A percentile compares a stretch with the other conserved stretches of the same genome.
Conservation (phyloP, 2,797 vertebrate genomes). For the Kryptopterus vitreolus region DNA sequence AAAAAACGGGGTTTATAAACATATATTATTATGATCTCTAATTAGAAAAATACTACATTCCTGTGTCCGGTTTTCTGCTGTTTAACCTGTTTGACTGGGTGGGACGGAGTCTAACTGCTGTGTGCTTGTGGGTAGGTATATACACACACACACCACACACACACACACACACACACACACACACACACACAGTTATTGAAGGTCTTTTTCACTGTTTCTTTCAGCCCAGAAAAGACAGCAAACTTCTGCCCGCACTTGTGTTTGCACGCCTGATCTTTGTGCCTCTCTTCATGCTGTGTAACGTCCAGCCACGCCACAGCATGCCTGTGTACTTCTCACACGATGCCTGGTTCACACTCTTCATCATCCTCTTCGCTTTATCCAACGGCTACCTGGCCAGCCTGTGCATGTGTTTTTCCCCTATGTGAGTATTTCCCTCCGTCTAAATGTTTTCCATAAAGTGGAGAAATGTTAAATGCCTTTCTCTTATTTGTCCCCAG, state of each 20-base stretch:
- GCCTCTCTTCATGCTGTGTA: conserved; percentile 88
- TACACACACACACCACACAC: neutral
- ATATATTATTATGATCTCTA: conserved; percentile 8
- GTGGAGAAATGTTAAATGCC: neutral
- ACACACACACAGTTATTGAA: neutral
- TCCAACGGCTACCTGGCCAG: conserved; percentile 90
- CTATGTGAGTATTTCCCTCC: conserved; percentile 80
- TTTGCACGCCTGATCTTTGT: conserved; percentile 80
- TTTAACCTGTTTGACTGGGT: conserved; percentile 92
- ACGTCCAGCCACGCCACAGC: conserved; percentile 66
- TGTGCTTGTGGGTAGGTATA: conserved; percentile 85
- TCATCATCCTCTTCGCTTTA: conserved; percentile 87
- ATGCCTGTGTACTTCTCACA: conserved; percentile 73
- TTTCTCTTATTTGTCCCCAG: conserved; percentile 50
- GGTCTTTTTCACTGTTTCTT: neutral
- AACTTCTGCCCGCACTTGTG: conserved; percentile 75
- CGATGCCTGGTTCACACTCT: conserved; percentile 79
- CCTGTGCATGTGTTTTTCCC: conserved; percentile 91
- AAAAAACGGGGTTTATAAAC: too few species aligned
- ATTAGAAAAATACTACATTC: conserved; percentile 80
- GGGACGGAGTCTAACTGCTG: conserved; percentile 84
- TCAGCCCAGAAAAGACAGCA: conserved; percentile 83
- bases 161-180: neutral
- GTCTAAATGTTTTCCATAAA: neutral
- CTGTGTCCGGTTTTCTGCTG: conserved; percentile 87